Evolutionary conservation across 2,113 vertebrate species (phyloP), one percentile per base, ranked within the genome.

Genomic region (Emydocephalus ijimae): DNA sequence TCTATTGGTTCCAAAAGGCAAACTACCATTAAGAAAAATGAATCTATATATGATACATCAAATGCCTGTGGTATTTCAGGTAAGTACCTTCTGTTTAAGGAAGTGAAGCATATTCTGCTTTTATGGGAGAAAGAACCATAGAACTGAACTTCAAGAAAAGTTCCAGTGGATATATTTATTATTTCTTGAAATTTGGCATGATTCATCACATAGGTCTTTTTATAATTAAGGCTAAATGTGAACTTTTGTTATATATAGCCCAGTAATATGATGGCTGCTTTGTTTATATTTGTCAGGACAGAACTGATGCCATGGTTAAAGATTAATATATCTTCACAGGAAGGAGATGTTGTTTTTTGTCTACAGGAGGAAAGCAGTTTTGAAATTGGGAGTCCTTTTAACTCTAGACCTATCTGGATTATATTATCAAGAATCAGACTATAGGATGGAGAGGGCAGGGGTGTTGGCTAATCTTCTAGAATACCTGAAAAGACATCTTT

Each of bases 51-150:
- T 0, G 98, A 98, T 18, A 43, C 96, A 18, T 97, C 97, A 87
- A 97, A 91, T 92, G 93, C 98, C 85, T 98, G 97, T 0, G 98
- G 97, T 55, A 98, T 98, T 92, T 98, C 98, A 20, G 98, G 98
- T 98, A 95, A 89, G 88, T 2, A 29, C 3, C 21, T 2, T 90
- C 26, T 43, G 57, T 85, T 43, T n/a, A 54, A 85, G 29, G 54
- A 20, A 2, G 1, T n/a, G 12, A 59, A 29, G 7, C 1, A 34
- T 50, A 29, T 4, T 15, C 29, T 88, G 52, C 34, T 89, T 89
- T 81, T 54, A 45, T 56, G 29, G n/a, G n/a, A 55, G 34, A 81
- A 81, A 21, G 69, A 20, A 21, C 2, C 18, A 43, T 4, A 81
- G 74, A 81, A 43, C 74, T 81, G 74, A 43, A 43, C 74, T 81